phyloP scores from a whole-genome alignment of 2,888 invertebrate genomes.

The Marronus borbonicus region DNA sequence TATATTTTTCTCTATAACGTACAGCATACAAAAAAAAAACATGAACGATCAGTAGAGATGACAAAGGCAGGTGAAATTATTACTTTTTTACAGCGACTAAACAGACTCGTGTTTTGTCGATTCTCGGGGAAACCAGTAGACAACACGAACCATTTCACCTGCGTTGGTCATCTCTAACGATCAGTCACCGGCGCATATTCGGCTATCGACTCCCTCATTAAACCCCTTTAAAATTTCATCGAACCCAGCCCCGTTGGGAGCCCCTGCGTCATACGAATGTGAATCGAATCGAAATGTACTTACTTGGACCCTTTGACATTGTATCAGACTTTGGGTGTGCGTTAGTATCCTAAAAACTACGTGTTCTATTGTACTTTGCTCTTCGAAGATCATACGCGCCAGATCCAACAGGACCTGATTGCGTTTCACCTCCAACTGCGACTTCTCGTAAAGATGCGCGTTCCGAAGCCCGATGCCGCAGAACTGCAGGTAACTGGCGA shows the following conservation, averaged over 20 bases:
- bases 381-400: slow-evolving; percentile 97
- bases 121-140: too few species aligned
- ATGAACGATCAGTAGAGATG: too few species aligned
- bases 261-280: not conserved
- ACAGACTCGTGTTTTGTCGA: too few species aligned
- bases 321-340: slow-evolving; percentile 94
- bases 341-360: slow-evolving; percentile 94
- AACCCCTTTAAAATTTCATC: too few species aligned
- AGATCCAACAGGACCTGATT: slow-evolving; percentile 95
- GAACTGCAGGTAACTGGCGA: slow-evolving; percentile 94
- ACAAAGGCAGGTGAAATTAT: too few species aligned
- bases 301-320: slow-evolving; percentile 96
- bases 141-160: too few species aligned
- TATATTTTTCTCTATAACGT: not conserved
- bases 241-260: not conserved
- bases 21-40: not conserved
- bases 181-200: not conserved
- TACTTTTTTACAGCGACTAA: too few species aligned
- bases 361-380: slow-evolving; percentile 96
- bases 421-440: slow-evolving; percentile 94
- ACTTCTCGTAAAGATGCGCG: slow-evolving; percentile 96
- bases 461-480: slow-evolving; percentile 96
- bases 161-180: not conserved
- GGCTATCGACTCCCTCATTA: too few species aligned
- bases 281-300: slow-evolving; percentile 55